These are phyloP conservation scores for Therioaphis trifolii DNA, from an alignment of 2,888 invertebrate species.

Conservation along the genomic window DNA sequence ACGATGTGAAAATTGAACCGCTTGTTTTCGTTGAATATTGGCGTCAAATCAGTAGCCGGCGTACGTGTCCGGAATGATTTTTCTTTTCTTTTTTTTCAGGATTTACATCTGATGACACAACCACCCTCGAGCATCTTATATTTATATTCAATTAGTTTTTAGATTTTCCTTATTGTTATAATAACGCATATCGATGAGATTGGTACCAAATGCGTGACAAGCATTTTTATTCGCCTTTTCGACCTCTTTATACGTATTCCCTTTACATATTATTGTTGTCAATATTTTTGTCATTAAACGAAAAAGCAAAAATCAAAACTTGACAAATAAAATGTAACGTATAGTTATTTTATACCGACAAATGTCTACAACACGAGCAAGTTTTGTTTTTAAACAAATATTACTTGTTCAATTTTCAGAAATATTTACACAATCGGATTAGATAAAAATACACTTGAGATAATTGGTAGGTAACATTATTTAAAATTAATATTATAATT, in stretches of 20 bases:
- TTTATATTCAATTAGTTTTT: slow-evolving; percentile 63
- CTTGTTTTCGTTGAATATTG: slow-evolving; percentile 62
- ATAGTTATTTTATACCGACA: too few relatives aligned
- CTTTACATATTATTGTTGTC: background rate
- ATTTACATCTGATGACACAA: slow-evolving; percentile 53
- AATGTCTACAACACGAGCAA: too few relatives aligned
- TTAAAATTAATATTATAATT: too few relatives aligned
- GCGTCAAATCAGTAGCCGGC: slow-evolving; percentile 30
- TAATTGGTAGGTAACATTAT: too few relatives aligned
- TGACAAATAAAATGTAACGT: too few relatives aligned
- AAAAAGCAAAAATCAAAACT: background rate
- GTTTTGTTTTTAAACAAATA: too few relatives aligned
- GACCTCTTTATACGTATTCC: background rate
- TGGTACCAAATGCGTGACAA: slow-evolving; percentile 14
- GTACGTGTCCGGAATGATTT: slow-evolving; percentile 56
- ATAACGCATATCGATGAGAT: slow-evolving; percentile 45
- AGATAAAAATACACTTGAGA: too few relatives aligned
- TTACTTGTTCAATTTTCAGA: too few relatives aligned
- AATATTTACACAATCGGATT: too few relatives aligned
- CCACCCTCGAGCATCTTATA: slow-evolving; percentile 20
- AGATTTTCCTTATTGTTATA: slow-evolving; percentile 61
- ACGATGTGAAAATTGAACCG: slow-evolving; percentile 51
- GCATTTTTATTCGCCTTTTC: slow-evolving; percentile 50
- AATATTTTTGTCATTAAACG: background rate
- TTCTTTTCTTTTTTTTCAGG: background rate